phyloP scores from a whole-genome alignment of 2,888 invertebrate genomes.

The Drosophila cracens region DNA sequence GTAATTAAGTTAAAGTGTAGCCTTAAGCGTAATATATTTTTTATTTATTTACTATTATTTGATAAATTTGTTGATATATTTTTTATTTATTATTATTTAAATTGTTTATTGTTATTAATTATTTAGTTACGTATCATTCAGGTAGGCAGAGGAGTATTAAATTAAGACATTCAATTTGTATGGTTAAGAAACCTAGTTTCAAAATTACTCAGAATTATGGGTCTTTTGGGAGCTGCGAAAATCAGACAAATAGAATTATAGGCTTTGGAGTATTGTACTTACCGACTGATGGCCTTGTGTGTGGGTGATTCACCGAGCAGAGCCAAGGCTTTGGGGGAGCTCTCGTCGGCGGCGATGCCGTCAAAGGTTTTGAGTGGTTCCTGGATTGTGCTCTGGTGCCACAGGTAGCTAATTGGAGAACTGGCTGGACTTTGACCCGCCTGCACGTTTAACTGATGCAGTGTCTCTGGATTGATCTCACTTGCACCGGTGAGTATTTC shows the following conservation, averaged over 20 bases:
- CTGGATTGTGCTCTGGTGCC: slow-evolving; percentile 86
- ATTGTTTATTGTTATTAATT: slow-evolving; percentile 1
- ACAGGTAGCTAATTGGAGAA: slow-evolving; percentile 85
- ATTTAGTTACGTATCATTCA: not conserved
- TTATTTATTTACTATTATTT: not conserved
- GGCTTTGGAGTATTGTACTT: slow-evolving; percentile 46
- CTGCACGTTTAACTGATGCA: slow-evolving; percentile 52
- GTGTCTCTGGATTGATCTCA: slow-evolving; percentile 76
- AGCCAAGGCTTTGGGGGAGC: slow-evolving; percentile 41
- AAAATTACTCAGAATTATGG: not conserved
- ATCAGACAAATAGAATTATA: slow-evolving; percentile 28
- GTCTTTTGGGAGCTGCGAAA: slow-evolving; percentile 6
- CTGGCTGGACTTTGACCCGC: slow-evolving; percentile 82
- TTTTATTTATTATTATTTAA: not conserved
- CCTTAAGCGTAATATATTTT: not conserved
- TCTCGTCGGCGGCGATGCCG: slow-evolving; percentile 71
- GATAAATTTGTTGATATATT: not conserved
- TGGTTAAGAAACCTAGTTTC: not conserved
- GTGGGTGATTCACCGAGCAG: slow-evolving; percentile 61
- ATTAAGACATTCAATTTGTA: not conserved
- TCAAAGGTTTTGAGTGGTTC: slow-evolving; percentile 82
- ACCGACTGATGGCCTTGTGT: slow-evolving; percentile 72
- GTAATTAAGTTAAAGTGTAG: not conserved
- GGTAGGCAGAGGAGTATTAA: not conserved
- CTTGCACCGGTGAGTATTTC: slow-evolving; percentile 83